A percentile compares a stretch with the other conserved stretches of the same genome.
Conservation (phyloP, 2,797 vertebrate species). For the Notamacropus eugenii region DNA sequence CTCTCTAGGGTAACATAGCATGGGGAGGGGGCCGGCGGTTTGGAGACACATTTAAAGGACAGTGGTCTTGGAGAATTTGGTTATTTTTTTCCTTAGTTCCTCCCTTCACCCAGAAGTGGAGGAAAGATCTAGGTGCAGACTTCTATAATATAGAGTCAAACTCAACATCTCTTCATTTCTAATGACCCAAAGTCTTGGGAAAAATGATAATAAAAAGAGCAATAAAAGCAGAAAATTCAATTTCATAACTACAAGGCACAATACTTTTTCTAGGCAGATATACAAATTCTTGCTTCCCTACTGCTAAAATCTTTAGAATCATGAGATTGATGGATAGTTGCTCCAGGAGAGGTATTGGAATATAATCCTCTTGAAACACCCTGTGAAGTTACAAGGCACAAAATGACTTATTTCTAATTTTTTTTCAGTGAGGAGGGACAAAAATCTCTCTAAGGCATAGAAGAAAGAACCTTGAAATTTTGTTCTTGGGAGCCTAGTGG, state of each 20-base stretch:
- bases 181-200: neutral
- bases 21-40: neutral
- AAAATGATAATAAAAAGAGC: conserved; percentile 12
- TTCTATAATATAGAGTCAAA: neutral
- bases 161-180: conserved; percentile 16
- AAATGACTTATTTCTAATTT: neutral
- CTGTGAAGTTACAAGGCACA: neutral
- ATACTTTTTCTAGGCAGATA: neutral
- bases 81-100: neutral
- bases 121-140: neutral
- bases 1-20: neutral
- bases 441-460: neutral
- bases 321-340: neutral
- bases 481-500: neutral
- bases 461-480: neutral
- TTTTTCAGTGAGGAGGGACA: neutral
- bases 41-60: neutral
- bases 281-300: neutral
- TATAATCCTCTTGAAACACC: neutral
- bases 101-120: neutral
- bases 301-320: neutral
- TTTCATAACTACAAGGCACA: neutral
- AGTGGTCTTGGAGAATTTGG: neutral
- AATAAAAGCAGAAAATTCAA: conserved; percentile 18
- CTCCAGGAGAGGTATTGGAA: neutral